Percentiles rank a stretch among this genome's conserved stretches.
These are phyloP conservation scores for Protonemura montana DNA, from an alignment of 2,888 invertebrate genomes.

Conservation along the genomic window DNA sequence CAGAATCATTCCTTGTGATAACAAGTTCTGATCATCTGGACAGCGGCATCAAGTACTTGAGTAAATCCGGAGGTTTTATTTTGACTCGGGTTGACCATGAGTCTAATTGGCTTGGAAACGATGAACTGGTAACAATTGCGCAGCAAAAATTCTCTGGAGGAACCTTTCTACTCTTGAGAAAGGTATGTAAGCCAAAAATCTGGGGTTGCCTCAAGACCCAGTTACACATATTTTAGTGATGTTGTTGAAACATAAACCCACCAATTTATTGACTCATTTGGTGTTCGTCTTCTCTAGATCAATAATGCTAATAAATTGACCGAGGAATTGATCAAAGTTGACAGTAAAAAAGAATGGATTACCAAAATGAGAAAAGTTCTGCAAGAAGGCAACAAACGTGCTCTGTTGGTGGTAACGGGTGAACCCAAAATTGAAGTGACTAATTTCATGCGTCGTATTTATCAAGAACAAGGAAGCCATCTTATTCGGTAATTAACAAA, in stretches of 20 bases:
- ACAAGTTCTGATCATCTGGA: not conserved
- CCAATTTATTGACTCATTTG: not conserved
- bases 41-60: not conserved
- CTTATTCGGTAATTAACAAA: not conserved
- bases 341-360: not conserved
- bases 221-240: too few relatives aligned
- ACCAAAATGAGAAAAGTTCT: not conserved
- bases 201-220: too few relatives aligned
- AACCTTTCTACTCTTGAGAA: slow-evolving; percentile 20
- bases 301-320: not conserved
- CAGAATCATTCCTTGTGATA: slow-evolving; percentile 16
- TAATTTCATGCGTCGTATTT: not conserved
- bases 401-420: not conserved
- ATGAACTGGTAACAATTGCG: not conserved
- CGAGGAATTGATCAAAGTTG: not conserved
- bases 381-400: not conserved
- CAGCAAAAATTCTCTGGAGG: slow-evolving; percentile 27
- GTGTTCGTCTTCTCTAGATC: not conserved
- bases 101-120: not conserved
- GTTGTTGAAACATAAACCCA: too few relatives aligned
- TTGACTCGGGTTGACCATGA: not conserved
- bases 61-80: not conserved
- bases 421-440: not conserved
- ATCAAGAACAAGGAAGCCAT: not conserved
- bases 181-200: too few relatives aligned